Percentiles rank a stretch among this genome's conserved stretches.
Evolutionary conservation across 2,797 vertebrate species (phyloP).

Genomic region (Brachyalestes nurse): DNA sequence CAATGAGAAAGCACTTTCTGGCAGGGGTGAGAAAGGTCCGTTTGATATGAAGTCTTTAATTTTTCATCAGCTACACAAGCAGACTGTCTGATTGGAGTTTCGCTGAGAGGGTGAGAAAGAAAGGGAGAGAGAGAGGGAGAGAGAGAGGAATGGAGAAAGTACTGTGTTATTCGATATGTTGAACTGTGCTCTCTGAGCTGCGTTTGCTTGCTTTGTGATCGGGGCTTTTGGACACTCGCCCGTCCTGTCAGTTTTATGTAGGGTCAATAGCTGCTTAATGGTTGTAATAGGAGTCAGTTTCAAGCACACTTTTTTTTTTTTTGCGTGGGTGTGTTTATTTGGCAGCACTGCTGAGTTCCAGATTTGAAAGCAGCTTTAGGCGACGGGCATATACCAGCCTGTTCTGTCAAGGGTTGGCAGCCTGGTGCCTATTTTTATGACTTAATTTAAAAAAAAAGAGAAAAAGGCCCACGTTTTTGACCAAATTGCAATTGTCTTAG

Average conservation of each 20-base stretch:
- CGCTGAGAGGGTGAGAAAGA: background rate
- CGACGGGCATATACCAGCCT: background rate
- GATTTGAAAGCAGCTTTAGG: slow-evolving; percentile 33
- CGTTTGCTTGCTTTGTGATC: background rate
- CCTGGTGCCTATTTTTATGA: slow-evolving; percentile 28
- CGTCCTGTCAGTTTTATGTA: slow-evolving; percentile 21
- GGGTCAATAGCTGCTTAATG: slow-evolving; percentile 45
- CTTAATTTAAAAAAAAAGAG: background rate
- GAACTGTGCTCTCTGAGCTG: slow-evolving; percentile 3
- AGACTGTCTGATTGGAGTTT: background rate
- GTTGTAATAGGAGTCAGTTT: slow-evolving; percentile 26
- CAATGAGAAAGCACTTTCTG: slow-evolving; percentile 14
- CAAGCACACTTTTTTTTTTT: background rate
- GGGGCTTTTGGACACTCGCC: slow-evolving; percentile 26
- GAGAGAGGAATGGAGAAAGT: too few relatives aligned
- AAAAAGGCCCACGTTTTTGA: background rate
- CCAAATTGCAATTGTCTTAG: background rate
- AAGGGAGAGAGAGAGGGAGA: background rate
- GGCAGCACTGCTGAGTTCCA: slow-evolving; percentile 18
- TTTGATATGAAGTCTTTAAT: slow-evolving; percentile 7
- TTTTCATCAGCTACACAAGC: slow-evolving; percentile 18
- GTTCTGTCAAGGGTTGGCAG: slow-evolving; percentile 23
- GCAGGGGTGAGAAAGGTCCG: background rate
- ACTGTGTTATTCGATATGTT: slow-evolving; percentile 24
- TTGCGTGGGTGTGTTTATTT: slow-evolving; percentile 37